phyloP scores from a whole-genome alignment of 2,888 invertebrate genomes.

The Watsonalla cultraria region DNA sequence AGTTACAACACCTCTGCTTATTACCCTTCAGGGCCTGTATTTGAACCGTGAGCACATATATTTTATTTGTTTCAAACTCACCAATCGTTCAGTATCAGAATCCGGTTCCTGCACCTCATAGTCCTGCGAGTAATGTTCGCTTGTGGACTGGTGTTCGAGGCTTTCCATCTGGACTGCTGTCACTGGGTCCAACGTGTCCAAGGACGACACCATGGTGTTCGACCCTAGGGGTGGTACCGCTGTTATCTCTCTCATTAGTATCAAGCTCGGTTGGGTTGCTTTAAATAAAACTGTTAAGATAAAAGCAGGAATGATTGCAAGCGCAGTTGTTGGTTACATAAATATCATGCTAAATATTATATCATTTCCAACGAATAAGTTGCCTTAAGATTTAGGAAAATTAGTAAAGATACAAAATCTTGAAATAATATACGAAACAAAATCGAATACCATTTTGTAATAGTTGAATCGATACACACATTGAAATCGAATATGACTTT shows the following conservation, averaged over 20 bases:
- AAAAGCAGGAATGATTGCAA: constrained; percentile 36
- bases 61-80: constrained; percentile 28
- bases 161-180: constrained; percentile 73
- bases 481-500: no score
- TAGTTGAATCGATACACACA: no score
- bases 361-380: constrained; percentile 1
- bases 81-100: constrained; percentile 70
- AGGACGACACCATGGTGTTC: constrained; percentile 89
- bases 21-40: not conserved
- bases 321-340: constrained; percentile 28
- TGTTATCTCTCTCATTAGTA: constrained; percentile 76
- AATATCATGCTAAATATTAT: constrained; percentile 20
- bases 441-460: no score
- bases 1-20: not conserved
- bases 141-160: constrained; percentile 65
- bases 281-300: constrained; percentile 12
- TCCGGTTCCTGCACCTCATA: constrained; percentile 73
- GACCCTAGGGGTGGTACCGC: constrained; percentile 81
- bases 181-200: constrained; percentile 82
- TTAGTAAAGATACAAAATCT: no score
- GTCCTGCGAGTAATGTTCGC: constrained; percentile 67
- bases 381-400: no score
- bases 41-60: no score
- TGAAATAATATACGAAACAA: no score
- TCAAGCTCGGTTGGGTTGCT: constrained; percentile 63